A percentile compares a stretch with the other conserved stretches of the same genome.
Evolutionary conservation across 2,888 invertebrate genomes (phyloP).

Genomic region (Netelia virgata): DNA sequence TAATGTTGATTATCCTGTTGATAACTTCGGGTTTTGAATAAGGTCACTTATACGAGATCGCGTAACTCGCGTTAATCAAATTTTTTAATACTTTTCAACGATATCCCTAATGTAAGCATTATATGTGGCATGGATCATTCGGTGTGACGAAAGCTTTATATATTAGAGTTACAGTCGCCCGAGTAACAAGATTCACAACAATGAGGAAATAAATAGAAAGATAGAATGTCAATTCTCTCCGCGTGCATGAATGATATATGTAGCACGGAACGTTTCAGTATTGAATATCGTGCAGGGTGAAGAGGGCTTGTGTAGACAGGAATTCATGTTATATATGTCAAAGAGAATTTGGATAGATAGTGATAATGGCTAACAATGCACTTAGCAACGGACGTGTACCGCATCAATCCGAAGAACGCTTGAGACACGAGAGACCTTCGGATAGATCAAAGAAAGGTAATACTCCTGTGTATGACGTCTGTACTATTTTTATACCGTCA

Average conservation of each 20-base stretch:
- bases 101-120: not conserved
- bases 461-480: conserved; percentile 5
- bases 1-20: too few relatives aligned
- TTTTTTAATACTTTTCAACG: too few relatives aligned
- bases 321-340: conserved; percentile 16
- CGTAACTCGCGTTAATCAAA: too few relatives aligned
- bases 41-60: too few relatives aligned
- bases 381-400: conserved; percentile 80
- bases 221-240: not conserved
- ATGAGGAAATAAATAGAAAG: not conserved
- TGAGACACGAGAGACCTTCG: conserved; percentile 74
- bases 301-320: not conserved
- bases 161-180: conserved; percentile 19
- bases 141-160: conserved; percentile 34
- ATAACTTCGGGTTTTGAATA: too few relatives aligned
- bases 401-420: conserved; percentile 75
- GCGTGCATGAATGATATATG: conserved; percentile 11
- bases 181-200: conserved; percentile 35
- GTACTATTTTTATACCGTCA: not conserved
- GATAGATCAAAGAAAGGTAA: conserved; percentile 79
- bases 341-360: conserved; percentile 17
- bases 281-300: conserved; percentile 18
- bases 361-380: conserved; percentile 77
- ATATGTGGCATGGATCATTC: not conserved
- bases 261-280: conserved; percentile 18